Percentiles rank a stretch among this genome's conserved stretches.
These are phyloP conservation scores for Nebria salina DNA, from an alignment of 2,888 invertebrate species.

Conservation along the genomic window DNA sequence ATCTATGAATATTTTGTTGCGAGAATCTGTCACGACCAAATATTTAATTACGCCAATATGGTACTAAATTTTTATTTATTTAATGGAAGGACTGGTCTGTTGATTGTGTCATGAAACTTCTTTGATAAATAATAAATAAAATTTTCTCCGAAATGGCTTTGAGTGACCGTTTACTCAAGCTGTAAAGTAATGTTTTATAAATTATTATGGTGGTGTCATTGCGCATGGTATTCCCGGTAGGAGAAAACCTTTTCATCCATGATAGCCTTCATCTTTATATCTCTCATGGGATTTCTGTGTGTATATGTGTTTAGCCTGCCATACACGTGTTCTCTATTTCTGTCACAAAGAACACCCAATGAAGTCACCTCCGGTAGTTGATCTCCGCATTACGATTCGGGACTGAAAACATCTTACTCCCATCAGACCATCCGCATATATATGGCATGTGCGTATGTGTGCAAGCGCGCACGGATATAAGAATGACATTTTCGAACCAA, in stretches of 20 bases:
- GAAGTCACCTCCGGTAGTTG: conserved; percentile 14
- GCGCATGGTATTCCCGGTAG: background rate
- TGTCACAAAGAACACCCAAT: conserved; percentile 18
- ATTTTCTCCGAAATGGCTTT: too few species aligned
- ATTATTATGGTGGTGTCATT: background rate
- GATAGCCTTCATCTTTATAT: background rate
- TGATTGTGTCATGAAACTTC: too few species aligned
- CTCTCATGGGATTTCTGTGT: background rate
- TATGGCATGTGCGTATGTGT: background rate
- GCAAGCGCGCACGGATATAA: background rate
- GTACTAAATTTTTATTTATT: too few species aligned
- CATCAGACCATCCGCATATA: background rate
- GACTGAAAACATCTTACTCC: background rate
- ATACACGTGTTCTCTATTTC: conserved; percentile 21
- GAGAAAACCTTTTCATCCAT: conserved; percentile 11
- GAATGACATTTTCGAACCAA: background rate
- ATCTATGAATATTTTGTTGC: too few species aligned
- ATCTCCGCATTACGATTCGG: conserved; percentile 13
- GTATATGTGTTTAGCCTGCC: background rate
- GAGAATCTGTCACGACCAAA: too few species aligned
- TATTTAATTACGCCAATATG: too few species aligned
- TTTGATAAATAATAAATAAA: too few species aligned
- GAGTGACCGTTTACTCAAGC: background rate
- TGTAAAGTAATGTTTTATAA: background rate
- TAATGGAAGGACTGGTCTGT: too few species aligned